Evolutionary conservation across 1,140 invertebrate species (phyloP).

Genomic region (Drosophila rhopaloa): DNA sequence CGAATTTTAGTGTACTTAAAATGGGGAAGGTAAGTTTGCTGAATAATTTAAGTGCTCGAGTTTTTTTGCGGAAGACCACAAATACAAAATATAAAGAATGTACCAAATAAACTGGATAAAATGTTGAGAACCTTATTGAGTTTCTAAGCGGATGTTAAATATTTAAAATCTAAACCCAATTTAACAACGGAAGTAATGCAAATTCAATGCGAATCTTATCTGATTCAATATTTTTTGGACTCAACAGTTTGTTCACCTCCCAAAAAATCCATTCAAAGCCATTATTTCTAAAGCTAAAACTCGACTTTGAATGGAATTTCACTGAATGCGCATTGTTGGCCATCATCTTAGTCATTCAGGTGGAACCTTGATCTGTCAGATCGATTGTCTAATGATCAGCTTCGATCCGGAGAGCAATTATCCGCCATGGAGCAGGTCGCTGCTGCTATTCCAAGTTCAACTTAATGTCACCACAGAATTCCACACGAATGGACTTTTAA

Average conservation of each 20-base stretch:
- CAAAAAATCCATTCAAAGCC: constrained; percentile 13
- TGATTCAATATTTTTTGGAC: constrained; percentile 10
- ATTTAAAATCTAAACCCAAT: not conserved
- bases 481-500: constrained; percentile 32
- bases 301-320: constrained; percentile 7
- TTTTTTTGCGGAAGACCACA: constrained; percentile 23
- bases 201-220: not conserved
- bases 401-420: constrained; percentile 49
- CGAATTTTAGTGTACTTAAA: constrained; percentile 26
- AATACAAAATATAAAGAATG: not conserved
- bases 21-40: constrained; percentile 10
- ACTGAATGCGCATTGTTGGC: constrained; percentile 18
- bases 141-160: not conserved
- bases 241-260: constrained; percentile 30
- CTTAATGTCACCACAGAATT: constrained; percentile 45
- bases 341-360: constrained; percentile 26
- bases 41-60: constrained; percentile 21
- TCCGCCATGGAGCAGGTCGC: constrained; percentile 36
- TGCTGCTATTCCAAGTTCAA: constrained; percentile 38
- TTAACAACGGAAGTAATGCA: constrained; percentile 12
- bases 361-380: constrained; percentile 63
- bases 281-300: constrained; percentile 14
- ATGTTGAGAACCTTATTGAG: too few species aligned
- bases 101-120: not conserved
- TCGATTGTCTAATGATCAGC: constrained; percentile 65